phyloP scores from a whole-genome alignment of 2,888 invertebrate genomes.

The Drosophila birchii region DNA sequence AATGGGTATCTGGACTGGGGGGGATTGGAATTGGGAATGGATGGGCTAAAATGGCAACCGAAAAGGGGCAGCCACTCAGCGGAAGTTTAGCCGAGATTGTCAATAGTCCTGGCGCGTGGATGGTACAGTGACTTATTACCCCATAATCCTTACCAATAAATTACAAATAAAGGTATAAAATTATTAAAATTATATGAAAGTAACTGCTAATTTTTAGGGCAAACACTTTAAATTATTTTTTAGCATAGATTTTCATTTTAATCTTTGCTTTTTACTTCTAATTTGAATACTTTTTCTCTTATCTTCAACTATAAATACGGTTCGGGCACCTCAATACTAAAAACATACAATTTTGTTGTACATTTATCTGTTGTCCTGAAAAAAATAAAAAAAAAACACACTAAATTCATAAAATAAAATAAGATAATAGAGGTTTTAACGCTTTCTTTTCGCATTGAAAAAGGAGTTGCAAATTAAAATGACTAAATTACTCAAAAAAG shows the following conservation, averaged over 20 bases:
- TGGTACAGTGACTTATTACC: constrained; percentile 3
- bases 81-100: constrained; percentile 70
- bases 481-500: no score
- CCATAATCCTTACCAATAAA: neutral
- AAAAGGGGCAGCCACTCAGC: constrained; percentile 41
- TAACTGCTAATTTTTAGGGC: no score
- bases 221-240: no score
- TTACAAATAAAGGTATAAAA: neutral
- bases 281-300: neutral
- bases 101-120: constrained; percentile 49
- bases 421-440: no score
- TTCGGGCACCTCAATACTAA: neutral
- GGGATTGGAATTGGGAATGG: constrained; percentile 13
- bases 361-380: neutral
- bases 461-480: no score
- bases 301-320: neutral
- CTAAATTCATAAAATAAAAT: no score
- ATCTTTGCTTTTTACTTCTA: no score
- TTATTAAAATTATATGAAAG: neutral
- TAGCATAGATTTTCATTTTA: no score
- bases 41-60: constrained; percentile 31
- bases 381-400: no score
- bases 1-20: neutral
- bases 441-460: no score
- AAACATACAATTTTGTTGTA: neutral